phyloP scores from a whole-genome alignment of 1,140 invertebrate genomes.

The Diorhabda sublineata region DNA sequence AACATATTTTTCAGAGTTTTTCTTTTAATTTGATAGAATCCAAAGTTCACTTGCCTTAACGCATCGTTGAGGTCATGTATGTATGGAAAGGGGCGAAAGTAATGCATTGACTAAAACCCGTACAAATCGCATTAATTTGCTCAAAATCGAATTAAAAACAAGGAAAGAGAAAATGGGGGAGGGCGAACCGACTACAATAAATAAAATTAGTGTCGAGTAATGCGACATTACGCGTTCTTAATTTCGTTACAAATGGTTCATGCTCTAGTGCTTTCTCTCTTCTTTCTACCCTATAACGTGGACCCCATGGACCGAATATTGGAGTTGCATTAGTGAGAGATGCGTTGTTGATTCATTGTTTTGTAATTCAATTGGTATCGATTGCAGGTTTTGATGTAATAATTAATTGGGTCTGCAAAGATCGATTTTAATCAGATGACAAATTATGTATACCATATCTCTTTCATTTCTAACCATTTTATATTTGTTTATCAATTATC shows the following conservation, averaged over 20 bases:
- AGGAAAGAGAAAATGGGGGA: constrained; percentile 20
- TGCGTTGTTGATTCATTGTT: background rate
- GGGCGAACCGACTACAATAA: constrained; percentile 22
- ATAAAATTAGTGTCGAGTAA: constrained; percentile 36
- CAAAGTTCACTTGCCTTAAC: constrained; percentile 4
- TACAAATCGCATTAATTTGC: constrained; percentile 29
- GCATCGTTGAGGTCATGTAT: constrained; percentile 11
- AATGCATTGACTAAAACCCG: constrained; percentile 7
- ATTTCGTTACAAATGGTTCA: constrained; percentile 15
- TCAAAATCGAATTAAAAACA: constrained; percentile 33
- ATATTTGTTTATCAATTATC: too few relatives aligned
- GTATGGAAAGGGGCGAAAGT: background rate
- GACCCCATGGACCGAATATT: background rate
- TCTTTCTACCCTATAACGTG: background rate
- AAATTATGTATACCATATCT: too few relatives aligned
- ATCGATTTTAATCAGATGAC: too few relatives aligned
- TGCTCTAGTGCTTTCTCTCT: constrained; percentile 19
- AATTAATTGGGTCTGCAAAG: background rate
- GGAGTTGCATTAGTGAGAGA: background rate
- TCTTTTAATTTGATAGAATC: background rate
- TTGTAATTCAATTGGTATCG: background rate
- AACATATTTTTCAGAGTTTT: background rate
- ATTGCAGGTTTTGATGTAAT: background rate
- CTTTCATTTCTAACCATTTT: too few relatives aligned
- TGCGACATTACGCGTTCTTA: constrained; percentile 34